phyloP scores from a whole-genome alignment of 2,888 invertebrate species.

The Cryptocheilus praepositus region DNA sequence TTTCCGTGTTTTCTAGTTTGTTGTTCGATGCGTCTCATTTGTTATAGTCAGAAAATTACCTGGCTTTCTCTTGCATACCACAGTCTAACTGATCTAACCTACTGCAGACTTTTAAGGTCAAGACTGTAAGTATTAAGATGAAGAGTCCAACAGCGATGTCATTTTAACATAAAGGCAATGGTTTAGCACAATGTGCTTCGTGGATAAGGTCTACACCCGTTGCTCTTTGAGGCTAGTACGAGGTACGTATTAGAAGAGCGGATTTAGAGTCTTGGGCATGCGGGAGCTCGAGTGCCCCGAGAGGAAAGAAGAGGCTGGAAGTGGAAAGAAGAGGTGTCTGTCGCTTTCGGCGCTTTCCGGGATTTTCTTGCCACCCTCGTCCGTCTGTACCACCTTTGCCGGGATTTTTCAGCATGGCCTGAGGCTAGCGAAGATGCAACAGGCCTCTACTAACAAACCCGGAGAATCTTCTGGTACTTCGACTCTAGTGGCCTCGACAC shows the following conservation, averaged over 20 bases:
- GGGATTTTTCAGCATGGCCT: slow-evolving; percentile 62
- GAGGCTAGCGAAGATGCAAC: slow-evolving; percentile 71
- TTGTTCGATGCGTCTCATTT: no score
- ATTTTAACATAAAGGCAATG: no score
- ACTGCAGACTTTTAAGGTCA: no score
- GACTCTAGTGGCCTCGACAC: slow-evolving; percentile 71
- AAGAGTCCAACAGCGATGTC: no score
- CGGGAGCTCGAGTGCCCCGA: slow-evolving; percentile 33
- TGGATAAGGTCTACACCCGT: no score
- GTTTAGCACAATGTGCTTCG: no score
- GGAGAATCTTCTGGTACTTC: slow-evolving; percentile 68
- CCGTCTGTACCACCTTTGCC: slow-evolving; percentile 29
- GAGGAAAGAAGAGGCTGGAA: slow-evolving; percentile 15
- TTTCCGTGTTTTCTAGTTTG: no score
- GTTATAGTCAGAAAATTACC: no score
- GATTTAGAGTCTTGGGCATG: slow-evolving; percentile 36
- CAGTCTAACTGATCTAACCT: no score
- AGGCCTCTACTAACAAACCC: slow-evolving; percentile 72
- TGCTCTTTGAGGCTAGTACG: background rate
- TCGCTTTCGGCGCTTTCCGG: slow-evolving; percentile 48
- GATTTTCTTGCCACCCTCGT: slow-evolving; percentile 40
- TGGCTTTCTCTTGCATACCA: no score
- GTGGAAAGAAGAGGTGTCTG: slow-evolving; percentile 37
- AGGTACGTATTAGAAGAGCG: slow-evolving; percentile 14
- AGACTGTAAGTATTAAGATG: no score